Evolutionary conservation across 2,797 vertebrate genomes (phyloP).

Genomic region (Hapalemur alaotrensis): DNA sequence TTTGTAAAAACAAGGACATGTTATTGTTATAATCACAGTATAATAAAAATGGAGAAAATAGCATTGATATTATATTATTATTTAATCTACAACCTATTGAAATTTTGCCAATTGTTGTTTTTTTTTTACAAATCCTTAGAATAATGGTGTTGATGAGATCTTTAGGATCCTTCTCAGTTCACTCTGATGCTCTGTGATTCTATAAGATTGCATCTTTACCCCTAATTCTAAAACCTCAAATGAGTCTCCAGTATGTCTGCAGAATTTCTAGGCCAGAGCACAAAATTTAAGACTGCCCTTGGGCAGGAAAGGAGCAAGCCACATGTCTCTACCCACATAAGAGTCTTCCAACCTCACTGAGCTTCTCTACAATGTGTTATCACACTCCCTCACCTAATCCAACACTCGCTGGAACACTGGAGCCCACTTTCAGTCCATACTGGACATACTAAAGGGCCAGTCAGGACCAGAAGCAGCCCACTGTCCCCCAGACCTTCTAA

Average conservation of each 20-base stretch:
- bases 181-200: not conserved
- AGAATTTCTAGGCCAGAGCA: not conserved
- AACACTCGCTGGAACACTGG: not conserved
- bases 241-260: not conserved
- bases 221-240: not conserved
- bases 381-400: not conserved
- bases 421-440: not conserved
- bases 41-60: slow-evolving; percentile 44
- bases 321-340: not conserved
- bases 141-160: not conserved
- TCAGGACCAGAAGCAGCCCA: not conserved
- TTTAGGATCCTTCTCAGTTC: not conserved
- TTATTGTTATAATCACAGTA: not conserved
- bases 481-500: not conserved
- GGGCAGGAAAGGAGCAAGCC: not conserved
- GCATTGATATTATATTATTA: not conserved
- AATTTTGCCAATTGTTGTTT: not conserved
- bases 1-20: not conserved
- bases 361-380: not conserved
- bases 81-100: not conserved
- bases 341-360: not conserved
- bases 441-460: not conserved
- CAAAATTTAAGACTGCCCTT: not conserved
- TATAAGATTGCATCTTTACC: not conserved
- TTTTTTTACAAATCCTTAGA: not conserved